These are phyloP conservation scores for Austrolebias charrua DNA, from an alignment of 2,797 vertebrate species.

Conservation along the genomic window DNA sequence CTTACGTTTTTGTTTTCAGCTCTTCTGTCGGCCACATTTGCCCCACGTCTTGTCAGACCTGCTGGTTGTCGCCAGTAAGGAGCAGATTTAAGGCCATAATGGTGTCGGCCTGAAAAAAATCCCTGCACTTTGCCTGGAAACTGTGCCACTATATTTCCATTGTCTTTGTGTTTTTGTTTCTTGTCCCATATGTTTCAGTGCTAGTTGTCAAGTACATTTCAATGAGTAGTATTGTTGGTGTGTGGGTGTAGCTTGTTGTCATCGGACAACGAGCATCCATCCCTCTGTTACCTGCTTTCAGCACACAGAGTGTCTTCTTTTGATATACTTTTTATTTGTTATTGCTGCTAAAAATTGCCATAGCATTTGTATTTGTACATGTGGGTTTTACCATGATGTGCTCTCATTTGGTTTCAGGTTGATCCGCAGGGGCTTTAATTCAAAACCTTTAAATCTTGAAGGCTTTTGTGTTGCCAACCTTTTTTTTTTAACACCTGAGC, in stretches of 20 bases:
- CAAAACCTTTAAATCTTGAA: conserved; percentile 12
- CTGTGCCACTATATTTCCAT: conserved; percentile 54
- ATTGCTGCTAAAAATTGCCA: conserved; percentile 75
- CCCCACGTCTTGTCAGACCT: conserved; percentile 21
- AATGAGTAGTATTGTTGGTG: conserved; percentile 36
- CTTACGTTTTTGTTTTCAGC: conserved; percentile 41
- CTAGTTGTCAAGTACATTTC: conserved; percentile 66
- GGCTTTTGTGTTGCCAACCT: conserved; percentile 17
- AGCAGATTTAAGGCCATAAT: conserved; percentile 63
- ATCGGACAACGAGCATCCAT: conserved; percentile 17
- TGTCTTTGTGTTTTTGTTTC: conserved; percentile 1
- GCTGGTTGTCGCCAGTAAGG: conserved; percentile 16
- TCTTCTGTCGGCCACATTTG: conserved; percentile 36
- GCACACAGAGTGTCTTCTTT: conserved; percentile 63
- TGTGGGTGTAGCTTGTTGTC: conserved; percentile 17
- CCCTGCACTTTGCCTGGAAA: conserved; percentile 68
- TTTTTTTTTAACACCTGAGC: conserved; percentile 50
- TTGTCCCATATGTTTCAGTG: conserved; percentile 49
- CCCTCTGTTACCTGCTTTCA: conserved; percentile 59
- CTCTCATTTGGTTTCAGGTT: conserved; percentile 40
- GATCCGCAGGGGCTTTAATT: conserved; percentile 19
- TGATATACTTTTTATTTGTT: conserved; percentile 69
- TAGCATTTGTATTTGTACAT: conserved; percentile 57
- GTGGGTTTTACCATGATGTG: conserved; percentile 39
- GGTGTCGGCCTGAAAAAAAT: conserved; percentile 52